phyloP scores from a whole-genome alignment of 1,140 invertebrate genomes.

The Philotrypesis tridentata region DNA sequence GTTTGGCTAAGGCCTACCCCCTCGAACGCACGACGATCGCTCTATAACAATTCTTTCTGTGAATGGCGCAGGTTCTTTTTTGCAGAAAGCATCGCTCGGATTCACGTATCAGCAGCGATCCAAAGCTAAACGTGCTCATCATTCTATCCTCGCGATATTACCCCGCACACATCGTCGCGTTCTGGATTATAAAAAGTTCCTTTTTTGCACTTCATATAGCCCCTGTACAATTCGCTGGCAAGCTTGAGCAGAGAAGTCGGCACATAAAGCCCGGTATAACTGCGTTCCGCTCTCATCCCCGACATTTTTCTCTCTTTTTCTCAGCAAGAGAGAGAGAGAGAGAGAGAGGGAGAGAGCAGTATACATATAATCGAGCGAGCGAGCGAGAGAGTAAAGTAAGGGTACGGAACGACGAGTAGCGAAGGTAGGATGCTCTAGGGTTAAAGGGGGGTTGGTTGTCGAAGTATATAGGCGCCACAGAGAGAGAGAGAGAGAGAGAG shows the following conservation, averaged over 20 bases:
- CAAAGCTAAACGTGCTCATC: not conserved
- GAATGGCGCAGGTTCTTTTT: too few relatives aligned
- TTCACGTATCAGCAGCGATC: too few relatives aligned
- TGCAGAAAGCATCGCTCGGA: too few relatives aligned
- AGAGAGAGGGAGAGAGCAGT: not conserved
- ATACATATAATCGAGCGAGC: not conserved
- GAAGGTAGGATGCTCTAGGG: conserved; percentile 58
- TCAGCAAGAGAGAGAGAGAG: not conserved
- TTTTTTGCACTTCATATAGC: not conserved
- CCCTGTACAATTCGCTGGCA: not conserved
- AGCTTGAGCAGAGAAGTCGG: not conserved
- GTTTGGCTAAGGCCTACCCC: too few relatives aligned
- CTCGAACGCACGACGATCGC: too few relatives aligned
- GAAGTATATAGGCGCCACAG: conserved; percentile 17
- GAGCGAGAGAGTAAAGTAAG: not conserved
- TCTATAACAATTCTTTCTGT: too few relatives aligned
- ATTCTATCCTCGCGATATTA: not conserved
- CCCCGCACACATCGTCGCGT: not conserved
- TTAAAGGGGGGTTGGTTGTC: conserved; percentile 44
- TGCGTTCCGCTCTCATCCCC: not conserved
- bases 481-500: not conserved
- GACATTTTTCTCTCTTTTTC: not conserved
- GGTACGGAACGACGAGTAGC: not conserved
- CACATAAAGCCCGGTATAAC: not conserved
- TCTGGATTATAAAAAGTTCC: not conserved